Evolutionary conservation across 1,140 invertebrate genomes (phyloP), one percentile per base, ranked within the genome.

Genomic region (Belonocnema kinseyi): DNA sequence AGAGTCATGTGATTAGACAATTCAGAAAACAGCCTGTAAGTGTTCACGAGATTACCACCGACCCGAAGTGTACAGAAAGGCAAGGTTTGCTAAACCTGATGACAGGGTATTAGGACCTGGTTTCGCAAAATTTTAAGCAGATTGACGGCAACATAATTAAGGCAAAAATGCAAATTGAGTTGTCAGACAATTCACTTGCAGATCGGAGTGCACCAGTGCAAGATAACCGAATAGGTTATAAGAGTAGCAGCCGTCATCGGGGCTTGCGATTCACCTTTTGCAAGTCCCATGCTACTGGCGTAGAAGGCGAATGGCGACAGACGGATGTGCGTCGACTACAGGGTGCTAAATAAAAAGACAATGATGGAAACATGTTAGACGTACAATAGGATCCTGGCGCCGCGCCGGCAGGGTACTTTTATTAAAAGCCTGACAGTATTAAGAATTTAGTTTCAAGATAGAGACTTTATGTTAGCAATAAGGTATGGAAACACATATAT

Each of bases 231-330:
- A n/a, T n/a, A n/a, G n/a, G n/a, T n/a, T n/a, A n/a, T n/a, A n/a
- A 19, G 80, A 17, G 54, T 75, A 2, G 52, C 50, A 1, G 80
- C 77, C 21, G 81, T 88, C 10, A 84, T 87, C 26, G n/a, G 51
- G 16, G 56, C 80, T 40, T 83, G 83, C 10, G 73, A 72, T 17
- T 88, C 86, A 0, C 73, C 26, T 33, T 33, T 5, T 33, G 26
- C 26, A 33, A 33, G 26, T 33, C 26, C 26, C 26, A 33, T 33
- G 3, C 26, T 33, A 33, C 26, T 33, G 26, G 26, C 5, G 26
- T 5, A 4, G 26, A 33, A 33, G 26, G 26, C 26, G 4, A 3
- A 33, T 33, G 3, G 26, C 26, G 26, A 5, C 0, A 3, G 2
- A 33, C 26, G 26, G 26, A 33, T 33, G 4, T 33, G 26, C 26